Evolutionary conservation across 2,888 invertebrate genomes (phyloP).

Genomic region (Myathropa florea): DNA sequence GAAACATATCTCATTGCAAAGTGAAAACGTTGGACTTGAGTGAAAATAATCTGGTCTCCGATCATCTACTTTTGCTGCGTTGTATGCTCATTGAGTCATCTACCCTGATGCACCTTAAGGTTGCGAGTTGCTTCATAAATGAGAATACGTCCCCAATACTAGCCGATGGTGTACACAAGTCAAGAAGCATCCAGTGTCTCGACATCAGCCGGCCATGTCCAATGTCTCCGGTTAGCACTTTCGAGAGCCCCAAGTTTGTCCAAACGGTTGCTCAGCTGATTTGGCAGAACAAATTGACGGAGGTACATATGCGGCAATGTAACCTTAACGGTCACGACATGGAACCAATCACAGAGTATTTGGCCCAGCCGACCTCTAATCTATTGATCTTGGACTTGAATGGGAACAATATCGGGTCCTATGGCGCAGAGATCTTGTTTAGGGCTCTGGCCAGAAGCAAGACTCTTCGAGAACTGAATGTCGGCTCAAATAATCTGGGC

Average conservation of each 20-base stretch:
- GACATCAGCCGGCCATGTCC: conserved; percentile 74
- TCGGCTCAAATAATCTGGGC: conserved; percentile 76
- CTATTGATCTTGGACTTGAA: conserved; percentile 74
- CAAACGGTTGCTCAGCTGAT: conserved; percentile 74
- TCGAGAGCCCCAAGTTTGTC: conserved; percentile 76
- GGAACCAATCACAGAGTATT: conserved; percentile 76
- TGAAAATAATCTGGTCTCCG: conserved; percentile 72
- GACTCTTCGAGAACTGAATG: conserved; percentile 74
- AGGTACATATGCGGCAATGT: conserved; percentile 76
- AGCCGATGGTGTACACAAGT: conserved; percentile 78
- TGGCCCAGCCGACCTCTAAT: conserved; percentile 60
- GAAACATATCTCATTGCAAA: conserved; percentile 69
- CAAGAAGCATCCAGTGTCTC: conserved; percentile 72
- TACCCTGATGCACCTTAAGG: conserved; percentile 73
- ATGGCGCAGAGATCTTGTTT: conserved; percentile 75
- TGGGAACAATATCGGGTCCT: conserved; percentile 75
- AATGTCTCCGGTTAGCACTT: conserved; percentile 60
- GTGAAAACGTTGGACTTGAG: conserved; percentile 74
- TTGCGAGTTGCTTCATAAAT: conserved; percentile 74
- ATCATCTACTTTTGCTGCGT: conserved; percentile 71
- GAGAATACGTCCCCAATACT: conserved; percentile 77
- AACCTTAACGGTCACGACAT: conserved; percentile 77
- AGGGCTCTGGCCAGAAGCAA: conserved; percentile 72
- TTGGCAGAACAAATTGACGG: conserved; percentile 76
- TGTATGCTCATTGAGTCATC: conserved; percentile 72